Conservation (phyloP, 2,888 invertebrate species). For the Perizoma affinitatum region DNA sequence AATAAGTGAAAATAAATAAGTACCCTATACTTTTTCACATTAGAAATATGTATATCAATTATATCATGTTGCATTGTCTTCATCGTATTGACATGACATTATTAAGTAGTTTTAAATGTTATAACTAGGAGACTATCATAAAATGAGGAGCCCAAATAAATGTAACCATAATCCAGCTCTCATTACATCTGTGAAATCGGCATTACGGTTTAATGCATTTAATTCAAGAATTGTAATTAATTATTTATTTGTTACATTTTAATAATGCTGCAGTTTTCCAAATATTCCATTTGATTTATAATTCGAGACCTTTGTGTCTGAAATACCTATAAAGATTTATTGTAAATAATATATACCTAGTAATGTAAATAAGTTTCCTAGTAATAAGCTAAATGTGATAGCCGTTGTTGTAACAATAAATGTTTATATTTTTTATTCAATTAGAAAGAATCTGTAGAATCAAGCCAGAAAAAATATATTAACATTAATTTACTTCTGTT, state of each 20-base stretch:
- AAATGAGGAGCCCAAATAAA: too few relatives aligned
- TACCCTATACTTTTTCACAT: too few relatives aligned
- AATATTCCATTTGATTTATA: conserved; percentile 12
- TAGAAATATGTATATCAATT: too few relatives aligned
- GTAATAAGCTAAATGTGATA: conserved; percentile 29
- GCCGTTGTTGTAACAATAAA: conserved; percentile 23
- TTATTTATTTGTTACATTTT: not conserved
- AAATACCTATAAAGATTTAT: not conserved
- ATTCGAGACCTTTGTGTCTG: not conserved
- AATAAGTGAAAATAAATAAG: too few relatives aligned
- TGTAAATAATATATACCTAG: conserved; percentile 25
- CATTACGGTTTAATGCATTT: too few relatives aligned
- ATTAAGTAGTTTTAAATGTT: too few relatives aligned
- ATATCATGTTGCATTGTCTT: too few relatives aligned
- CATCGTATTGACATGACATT: too few relatives aligned
- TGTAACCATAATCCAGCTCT: too few relatives aligned
- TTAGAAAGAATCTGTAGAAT: conserved; percentile 11
- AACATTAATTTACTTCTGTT: conserved; percentile 32
- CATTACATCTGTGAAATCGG: too few relatives aligned
- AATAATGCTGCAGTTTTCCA: conserved; percentile 1
- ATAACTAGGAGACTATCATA: too few relatives aligned
- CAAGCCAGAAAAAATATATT: conserved; percentile 19
- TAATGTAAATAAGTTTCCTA: conserved; percentile 11
- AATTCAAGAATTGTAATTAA: too few relatives aligned
- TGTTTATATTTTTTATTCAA: conserved; percentile 17